Conservation (phyloP, 2,797 vertebrate genomes). For the Neosilurus hyrtlii region DNA sequence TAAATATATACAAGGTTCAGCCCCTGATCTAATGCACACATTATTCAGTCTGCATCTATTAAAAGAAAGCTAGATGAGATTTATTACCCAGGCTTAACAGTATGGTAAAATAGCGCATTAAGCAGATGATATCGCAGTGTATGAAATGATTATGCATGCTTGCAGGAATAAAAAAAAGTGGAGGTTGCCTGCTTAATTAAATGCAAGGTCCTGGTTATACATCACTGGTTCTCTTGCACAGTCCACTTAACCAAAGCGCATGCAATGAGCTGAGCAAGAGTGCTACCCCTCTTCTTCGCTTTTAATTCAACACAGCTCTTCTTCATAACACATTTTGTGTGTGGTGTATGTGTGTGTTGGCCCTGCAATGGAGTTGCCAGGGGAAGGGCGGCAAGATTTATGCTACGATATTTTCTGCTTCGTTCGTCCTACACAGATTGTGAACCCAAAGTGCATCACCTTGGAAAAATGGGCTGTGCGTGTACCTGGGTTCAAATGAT, state of each 20-base stretch:
- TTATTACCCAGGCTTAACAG: slow-evolving; percentile 77
- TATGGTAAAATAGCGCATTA: slow-evolving; percentile 81
- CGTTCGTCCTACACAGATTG: slow-evolving; percentile 39
- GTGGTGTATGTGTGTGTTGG: not conserved
- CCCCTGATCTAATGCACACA: slow-evolving; percentile 74
- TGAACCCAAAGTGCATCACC: slow-evolving; percentile 50
- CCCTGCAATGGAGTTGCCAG: too few relatives aligned
- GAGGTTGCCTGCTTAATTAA: slow-evolving; percentile 72
- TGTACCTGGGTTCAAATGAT: slow-evolving; percentile 40
- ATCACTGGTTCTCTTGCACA: slow-evolving; percentile 64
- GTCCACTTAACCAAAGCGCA: slow-evolving; percentile 67
- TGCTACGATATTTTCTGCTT: slow-evolving; percentile 43
- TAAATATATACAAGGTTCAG: slow-evolving; percentile 53
- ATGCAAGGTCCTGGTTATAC: slow-evolving; percentile 71
- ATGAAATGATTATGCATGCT: slow-evolving; percentile 75
- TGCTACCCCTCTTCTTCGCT: slow-evolving; percentile 35
- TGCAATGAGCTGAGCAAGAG: slow-evolving; percentile 59
- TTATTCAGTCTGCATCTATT: slow-evolving; percentile 75
- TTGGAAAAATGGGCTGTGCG: slow-evolving; percentile 40
- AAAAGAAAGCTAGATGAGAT: slow-evolving; percentile 70
- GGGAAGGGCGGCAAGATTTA: slow-evolving; percentile 51
- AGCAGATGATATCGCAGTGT: slow-evolving; percentile 77
- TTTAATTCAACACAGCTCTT: slow-evolving; percentile 24
- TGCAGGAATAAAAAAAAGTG: slow-evolving; percentile 61
- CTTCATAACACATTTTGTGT: slow-evolving; percentile 21